Percentiles rank a stretch among this genome's conserved stretches.
Conservation (phyloP, 2,888 invertebrate species). For the Brachyptera putata region DNA sequence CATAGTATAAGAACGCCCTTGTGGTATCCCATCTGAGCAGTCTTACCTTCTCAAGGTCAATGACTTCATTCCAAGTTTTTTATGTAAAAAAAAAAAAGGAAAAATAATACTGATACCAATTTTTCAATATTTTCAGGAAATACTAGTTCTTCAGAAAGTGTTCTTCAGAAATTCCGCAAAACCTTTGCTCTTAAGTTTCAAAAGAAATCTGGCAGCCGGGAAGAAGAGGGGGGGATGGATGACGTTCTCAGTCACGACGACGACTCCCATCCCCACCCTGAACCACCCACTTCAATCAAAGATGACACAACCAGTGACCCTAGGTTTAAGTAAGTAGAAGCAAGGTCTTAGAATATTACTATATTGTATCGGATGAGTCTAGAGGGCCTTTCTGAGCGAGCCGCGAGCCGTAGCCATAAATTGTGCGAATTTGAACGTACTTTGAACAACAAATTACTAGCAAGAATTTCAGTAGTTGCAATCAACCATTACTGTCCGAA, state of each 20-base stretch:
- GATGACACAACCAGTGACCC: constrained; percentile 42
- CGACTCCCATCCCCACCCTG: constrained; percentile 36
- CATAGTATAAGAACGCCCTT: too few relatives aligned
- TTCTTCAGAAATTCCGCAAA: constrained; percentile 66
- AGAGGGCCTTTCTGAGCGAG: not conserved
- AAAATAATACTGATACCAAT: too few relatives aligned
- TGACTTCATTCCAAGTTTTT: too few relatives aligned
- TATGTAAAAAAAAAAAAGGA: too few relatives aligned
- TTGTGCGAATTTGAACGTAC: too few relatives aligned
- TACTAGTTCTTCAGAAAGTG: constrained; percentile 47
- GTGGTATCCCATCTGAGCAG: too few relatives aligned
- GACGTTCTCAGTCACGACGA: constrained; percentile 42
- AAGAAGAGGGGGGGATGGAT: constrained; percentile 45
- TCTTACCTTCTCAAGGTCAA: too few relatives aligned
- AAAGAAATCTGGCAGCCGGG: constrained; percentile 50
- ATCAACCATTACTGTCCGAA: too few relatives aligned
- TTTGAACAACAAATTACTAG: not conserved
- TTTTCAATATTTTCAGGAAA: constrained; percentile 9
- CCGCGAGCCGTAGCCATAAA: too few relatives aligned
- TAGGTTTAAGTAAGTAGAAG: constrained; percentile 27
- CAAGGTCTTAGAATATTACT: not conserved
- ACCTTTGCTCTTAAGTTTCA: constrained; percentile 61
- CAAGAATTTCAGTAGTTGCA: too few relatives aligned
- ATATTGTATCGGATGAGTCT: not conserved
- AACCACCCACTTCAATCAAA: constrained; percentile 34